A percentile compares a stretch with the other conserved stretches of the same genome.
These are phyloP conservation scores for Chroicocephalus ridibundus DNA, from an alignment of 2,113 vertebrate genomes.

Conservation along the genomic window DNA sequence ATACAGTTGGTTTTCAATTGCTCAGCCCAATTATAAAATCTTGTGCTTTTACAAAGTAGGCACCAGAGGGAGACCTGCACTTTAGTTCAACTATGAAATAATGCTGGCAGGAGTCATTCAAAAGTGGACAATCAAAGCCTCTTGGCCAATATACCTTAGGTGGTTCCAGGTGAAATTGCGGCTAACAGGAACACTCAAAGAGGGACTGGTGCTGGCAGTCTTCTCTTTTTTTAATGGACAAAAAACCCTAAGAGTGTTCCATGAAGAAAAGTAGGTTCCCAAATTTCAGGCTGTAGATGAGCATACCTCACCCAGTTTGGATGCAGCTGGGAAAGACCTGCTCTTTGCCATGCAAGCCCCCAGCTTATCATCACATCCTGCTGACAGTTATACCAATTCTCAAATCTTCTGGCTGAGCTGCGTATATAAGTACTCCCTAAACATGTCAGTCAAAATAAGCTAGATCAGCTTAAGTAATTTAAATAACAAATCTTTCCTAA, in stretches of 20 bases:
- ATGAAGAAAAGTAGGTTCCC: not conserved
- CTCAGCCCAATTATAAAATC: constrained; percentile 30
- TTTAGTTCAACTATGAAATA: constrained; percentile 23
- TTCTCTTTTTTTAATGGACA: not conserved
- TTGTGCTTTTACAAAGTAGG: constrained; percentile 59
- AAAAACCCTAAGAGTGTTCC: not conserved
- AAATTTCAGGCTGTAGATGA: not conserved
- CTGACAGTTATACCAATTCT: not conserved
- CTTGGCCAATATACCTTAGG: not conserved
- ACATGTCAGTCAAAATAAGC: constrained; percentile 60
- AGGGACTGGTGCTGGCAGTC: not conserved
- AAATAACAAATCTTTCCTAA: constrained; percentile 66
- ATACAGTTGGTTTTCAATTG: constrained; percentile 12
- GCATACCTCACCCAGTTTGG: not conserved
- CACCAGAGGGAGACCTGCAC: constrained; percentile 68
- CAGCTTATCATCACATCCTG: not conserved
- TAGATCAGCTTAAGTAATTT: constrained; percentile 64
- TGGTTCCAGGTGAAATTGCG: not conserved
- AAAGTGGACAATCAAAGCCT: constrained; percentile 12
- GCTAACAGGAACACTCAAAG: not conserved
- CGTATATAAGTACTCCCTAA: constrained; percentile 27
- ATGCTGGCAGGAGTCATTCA: not conserved
- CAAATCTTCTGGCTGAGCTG: constrained; percentile 29
- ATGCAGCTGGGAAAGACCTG: not conserved
- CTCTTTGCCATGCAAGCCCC: not conserved